Evolutionary conservation across 2,888 invertebrate genomes (phyloP).

Genomic region (Tinea semifulvella): DNA sequence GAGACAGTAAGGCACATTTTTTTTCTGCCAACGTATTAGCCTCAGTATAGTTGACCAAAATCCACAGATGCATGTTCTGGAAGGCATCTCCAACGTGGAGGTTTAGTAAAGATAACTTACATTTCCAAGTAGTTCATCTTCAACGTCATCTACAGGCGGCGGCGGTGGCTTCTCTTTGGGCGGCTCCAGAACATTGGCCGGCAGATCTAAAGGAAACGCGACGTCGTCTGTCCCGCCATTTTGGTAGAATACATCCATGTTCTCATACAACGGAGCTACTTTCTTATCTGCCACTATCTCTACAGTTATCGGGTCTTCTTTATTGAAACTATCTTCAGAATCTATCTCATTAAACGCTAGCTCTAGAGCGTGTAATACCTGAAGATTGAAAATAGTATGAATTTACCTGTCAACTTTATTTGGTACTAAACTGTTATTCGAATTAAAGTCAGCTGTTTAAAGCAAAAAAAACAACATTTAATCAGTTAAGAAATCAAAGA

Average conservation of each 20-base stretch:
- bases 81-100: too few relatives aligned
- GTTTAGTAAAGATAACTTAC: slow-evolving; percentile 32
- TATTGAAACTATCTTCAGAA: slow-evolving; percentile 46
- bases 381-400: too few relatives aligned
- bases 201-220: slow-evolving; percentile 66
- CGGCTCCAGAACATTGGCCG: slow-evolving; percentile 71
- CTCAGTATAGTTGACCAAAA: too few relatives aligned
- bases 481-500: too few relatives aligned
- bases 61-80: too few relatives aligned
- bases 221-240: slow-evolving; percentile 32
- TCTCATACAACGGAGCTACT: slow-evolving; percentile 68
- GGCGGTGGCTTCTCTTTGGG: slow-evolving; percentile 90
- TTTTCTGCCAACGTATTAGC: too few relatives aligned
- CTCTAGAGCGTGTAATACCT: slow-evolving; percentile 72
- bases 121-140: slow-evolving; percentile 54
- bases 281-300: slow-evolving; percentile 33
- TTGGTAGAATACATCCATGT: slow-evolving; percentile 67
- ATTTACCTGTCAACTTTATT: too few relatives aligned
- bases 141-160: slow-evolving; percentile 66
- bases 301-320: slow-evolving; percentile 32
- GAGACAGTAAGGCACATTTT: too few relatives aligned
- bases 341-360: slow-evolving; percentile 71
- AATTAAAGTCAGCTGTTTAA: not conserved
- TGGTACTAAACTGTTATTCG: too few relatives aligned
- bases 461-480: not conserved